These are phyloP conservation scores for Elmis aenea DNA, from an alignment of 2,888 invertebrate species.

Conservation along the genomic window DNA sequence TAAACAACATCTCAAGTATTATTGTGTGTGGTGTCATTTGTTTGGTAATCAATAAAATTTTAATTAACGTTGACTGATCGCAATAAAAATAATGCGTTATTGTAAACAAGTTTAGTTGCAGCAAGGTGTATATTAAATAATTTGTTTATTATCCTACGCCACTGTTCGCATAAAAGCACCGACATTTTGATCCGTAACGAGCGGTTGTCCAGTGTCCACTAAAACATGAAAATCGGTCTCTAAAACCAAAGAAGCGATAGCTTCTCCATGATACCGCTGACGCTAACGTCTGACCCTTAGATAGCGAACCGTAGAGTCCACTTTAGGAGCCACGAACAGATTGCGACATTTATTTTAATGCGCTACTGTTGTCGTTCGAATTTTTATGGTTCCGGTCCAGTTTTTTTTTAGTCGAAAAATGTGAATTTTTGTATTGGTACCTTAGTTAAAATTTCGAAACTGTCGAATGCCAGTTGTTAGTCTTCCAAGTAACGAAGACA, in stretches of 20 bases:
- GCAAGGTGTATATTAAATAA: too few relatives aligned
- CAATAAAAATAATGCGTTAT: too few relatives aligned
- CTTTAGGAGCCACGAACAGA: slow-evolving; percentile 19
- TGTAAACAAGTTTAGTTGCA: too few relatives aligned
- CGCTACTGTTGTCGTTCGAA: slow-evolving; percentile 34
- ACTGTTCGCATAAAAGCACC: slow-evolving; percentile 10
- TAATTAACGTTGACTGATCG: too few relatives aligned
- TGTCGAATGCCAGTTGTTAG: slow-evolving; percentile 7
- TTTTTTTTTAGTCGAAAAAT: slow-evolving; percentile 24
- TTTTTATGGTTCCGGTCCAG: slow-evolving; percentile 33
- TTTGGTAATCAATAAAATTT: too few relatives aligned
- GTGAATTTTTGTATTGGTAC: slow-evolving; percentile 16
- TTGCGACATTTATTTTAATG: slow-evolving; percentile 35
- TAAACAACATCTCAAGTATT: too few relatives aligned
- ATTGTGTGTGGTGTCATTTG: too few relatives aligned
- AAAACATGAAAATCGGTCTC: slow-evolving; percentile 23
- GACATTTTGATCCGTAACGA: slow-evolving; percentile 17
- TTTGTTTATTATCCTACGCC: too few relatives aligned
- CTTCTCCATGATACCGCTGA: slow-evolving; percentile 19
- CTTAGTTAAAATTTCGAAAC: slow-evolving; percentile 18
- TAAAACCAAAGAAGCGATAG: slow-evolving; percentile 23
- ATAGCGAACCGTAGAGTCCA: slow-evolving; percentile 16
- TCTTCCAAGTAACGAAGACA: slow-evolving; percentile 14
- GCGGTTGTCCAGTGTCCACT: slow-evolving; percentile 19
- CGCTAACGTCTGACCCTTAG: slow-evolving; percentile 14